Evolutionary conservation across 2,113 vertebrate species (phyloP).

Genomic region (Boulengeromyrus knoepffleri): DNA sequence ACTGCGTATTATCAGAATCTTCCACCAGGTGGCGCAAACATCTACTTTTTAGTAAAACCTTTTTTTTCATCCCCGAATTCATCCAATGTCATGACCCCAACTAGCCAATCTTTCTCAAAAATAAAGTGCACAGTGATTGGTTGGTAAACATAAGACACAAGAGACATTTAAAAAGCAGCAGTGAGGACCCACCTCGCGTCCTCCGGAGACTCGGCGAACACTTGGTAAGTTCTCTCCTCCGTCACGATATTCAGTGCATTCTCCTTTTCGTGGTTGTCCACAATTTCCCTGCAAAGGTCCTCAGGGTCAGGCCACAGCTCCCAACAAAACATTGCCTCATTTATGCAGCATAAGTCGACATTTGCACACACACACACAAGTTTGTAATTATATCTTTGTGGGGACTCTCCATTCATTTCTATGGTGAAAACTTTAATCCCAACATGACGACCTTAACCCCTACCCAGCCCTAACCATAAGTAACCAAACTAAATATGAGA

Average conservation of each 20-base stretch:
- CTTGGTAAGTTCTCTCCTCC: conserved; percentile 81
- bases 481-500: too few relatives aligned
- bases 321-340: not conserved
- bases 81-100: not conserved
- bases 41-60: not conserved
- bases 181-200: conserved; percentile 70
- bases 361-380: not conserved
- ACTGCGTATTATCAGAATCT: not conserved
- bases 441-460: too few relatives aligned
- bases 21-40: not conserved
- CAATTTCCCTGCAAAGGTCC: conserved; percentile 68
- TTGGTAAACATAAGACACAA: not conserved
- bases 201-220: conserved; percentile 85
- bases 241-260: conserved; percentile 86
- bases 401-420: too few relatives aligned
- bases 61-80: not conserved
- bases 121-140: not conserved
- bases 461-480: too few relatives aligned
- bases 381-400: too few relatives aligned
- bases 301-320: not conserved
- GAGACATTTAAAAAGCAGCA: not conserved
- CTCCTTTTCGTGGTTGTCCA: conserved; percentile 89
- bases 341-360: not conserved
- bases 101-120: not conserved
- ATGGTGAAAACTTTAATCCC: too few relatives aligned